A percentile compares a stretch with the other conserved stretches of the same genome.
Conservation (phyloP, 2,113 vertebrate genomes). For the Cyprinodon variegatus region DNA sequence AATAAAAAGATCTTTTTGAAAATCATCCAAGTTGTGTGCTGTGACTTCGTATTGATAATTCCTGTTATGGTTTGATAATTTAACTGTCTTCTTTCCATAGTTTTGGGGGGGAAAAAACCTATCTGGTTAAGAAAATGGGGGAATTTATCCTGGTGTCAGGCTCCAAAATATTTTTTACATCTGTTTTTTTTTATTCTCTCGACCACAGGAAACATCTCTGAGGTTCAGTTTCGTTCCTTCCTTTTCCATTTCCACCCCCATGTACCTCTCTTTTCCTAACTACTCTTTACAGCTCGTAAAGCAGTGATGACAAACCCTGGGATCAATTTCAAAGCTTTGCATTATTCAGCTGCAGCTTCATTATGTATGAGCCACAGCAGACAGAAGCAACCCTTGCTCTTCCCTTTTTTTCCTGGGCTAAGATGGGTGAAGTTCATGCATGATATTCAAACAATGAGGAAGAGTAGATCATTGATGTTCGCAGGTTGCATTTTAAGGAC, state of each 20-base stretch:
- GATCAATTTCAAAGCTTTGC: slow-evolving; percentile 69
- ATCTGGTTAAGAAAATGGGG: background rate
- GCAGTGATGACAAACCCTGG: slow-evolving; percentile 45
- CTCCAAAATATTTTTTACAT: background rate
- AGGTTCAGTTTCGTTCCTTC: background rate
- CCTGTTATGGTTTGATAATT: too few species aligned
- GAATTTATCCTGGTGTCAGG: background rate
- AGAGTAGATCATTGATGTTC: background rate
- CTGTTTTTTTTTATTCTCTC: background rate
- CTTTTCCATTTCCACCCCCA: background rate
- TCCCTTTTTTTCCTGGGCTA: background rate
- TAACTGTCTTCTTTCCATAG: background rate
- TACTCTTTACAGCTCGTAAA: slow-evolving; percentile 29
- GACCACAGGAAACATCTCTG: background rate
- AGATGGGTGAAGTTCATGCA: background rate
- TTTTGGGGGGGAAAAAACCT: background rate
- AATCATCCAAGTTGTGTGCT: too few species aligned
- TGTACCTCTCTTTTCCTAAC: background rate
- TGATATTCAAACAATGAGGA: background rate
- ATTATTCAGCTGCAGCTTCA: slow-evolving; percentile 66
- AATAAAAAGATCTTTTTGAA: too few species aligned
- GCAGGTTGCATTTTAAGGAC: background rate
- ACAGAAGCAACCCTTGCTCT: slow-evolving; percentile 18
- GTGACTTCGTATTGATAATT: too few species aligned
- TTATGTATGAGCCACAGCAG: slow-evolving; percentile 50